These are phyloP conservation scores for Beroe ovata DNA, from an alignment of 37 sponge, comb jelly and placozoan genomes.

Conservation along the genomic window DNA sequence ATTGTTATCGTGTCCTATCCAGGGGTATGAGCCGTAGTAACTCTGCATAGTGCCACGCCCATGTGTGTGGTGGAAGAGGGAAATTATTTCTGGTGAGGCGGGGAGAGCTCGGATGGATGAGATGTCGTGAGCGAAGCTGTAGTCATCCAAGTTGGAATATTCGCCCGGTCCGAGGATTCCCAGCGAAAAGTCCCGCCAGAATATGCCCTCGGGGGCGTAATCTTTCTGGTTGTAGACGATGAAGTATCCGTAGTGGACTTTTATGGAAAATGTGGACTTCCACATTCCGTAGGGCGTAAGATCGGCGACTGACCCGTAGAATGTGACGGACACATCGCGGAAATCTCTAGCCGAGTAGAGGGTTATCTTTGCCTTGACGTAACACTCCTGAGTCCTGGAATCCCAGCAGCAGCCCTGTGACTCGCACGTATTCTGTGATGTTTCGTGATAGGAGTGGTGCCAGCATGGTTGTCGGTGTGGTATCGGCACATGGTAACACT, in stretches of 20 bases:
- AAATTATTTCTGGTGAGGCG: neutral
- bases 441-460: neutral
- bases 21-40: neutral
- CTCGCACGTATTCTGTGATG: neutral
- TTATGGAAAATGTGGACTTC: neutral
- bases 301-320: constrained; percentile 19
- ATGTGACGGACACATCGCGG: neutral
- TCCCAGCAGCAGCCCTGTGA: constrained; percentile 6
- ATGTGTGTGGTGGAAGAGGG: constrained; percentile 5
- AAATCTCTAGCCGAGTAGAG: neutral
- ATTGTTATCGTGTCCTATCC: neutral
- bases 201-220: neutral
- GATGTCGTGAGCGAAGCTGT: neutral
- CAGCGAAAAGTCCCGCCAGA: constrained; percentile 1
- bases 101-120: constrained; percentile 9
- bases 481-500: neutral
- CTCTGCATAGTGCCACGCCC: neutral
- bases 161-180: neutral
- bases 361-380: constrained; percentile 25
- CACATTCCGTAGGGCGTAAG: neutral
- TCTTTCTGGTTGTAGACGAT: neutral
- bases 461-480: constrained; percentile 1
- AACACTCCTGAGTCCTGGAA: neutral
- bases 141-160: constrained; percentile 9
- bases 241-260: constrained; percentile 39